phyloP scores from a whole-genome alignment of 2,797 vertebrate species.

The Taenioides sp. region DNA sequence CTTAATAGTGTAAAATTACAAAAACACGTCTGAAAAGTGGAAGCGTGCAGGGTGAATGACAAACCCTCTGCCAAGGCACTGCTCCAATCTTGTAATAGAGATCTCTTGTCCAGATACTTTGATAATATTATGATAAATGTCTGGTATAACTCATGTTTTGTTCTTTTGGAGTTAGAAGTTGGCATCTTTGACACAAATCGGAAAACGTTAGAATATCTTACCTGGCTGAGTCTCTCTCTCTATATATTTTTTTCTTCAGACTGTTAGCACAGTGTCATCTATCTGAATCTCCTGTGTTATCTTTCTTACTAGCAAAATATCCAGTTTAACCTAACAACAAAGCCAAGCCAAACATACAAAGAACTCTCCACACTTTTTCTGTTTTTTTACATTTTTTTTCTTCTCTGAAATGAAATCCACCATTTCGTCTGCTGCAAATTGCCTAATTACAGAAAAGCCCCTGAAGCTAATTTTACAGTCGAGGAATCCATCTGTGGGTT shows the following conservation, averaged over 20 bases:
- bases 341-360: background rate
- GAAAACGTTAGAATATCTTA: background rate
- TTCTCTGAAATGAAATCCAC: slow-evolving; percentile 21
- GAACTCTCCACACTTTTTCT: background rate
- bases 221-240: no score
- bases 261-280: background rate
- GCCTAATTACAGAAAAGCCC: slow-evolving; percentile 61
- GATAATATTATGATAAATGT: no score
- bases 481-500: slow-evolving; percentile 49
- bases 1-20: no score
- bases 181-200: background rate
- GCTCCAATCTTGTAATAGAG: no score
- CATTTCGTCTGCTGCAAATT: slow-evolving; percentile 33
- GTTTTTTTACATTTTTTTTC: background rate
- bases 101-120: no score
- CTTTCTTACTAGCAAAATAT: slow-evolving; percentile 41
- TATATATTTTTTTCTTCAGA: no score
- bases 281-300: background rate
- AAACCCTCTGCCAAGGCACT: no score
- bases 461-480: slow-evolving; percentile 57
- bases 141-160: background rate
- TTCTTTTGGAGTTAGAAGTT: no score
- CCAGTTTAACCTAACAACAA: slow-evolving; percentile 21
- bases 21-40: no score
- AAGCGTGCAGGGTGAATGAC: no score